Percentiles rank a stretch among this genome's conserved stretches.
Evolutionary conservation across 1,140 invertebrate species (phyloP).

Genomic region (Heliconius nattereri): DNA sequence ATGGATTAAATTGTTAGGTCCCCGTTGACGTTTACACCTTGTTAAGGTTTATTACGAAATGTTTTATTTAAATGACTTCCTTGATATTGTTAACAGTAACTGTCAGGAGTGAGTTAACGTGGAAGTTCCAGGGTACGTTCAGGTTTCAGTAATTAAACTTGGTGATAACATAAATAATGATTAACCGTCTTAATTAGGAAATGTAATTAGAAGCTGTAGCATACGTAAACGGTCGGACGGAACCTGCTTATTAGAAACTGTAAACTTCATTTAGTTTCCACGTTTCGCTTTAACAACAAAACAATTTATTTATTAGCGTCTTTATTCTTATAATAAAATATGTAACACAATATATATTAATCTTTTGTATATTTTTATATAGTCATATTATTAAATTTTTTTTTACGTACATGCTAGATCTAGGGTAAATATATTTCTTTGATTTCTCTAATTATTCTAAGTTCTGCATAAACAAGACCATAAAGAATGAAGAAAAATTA

Average conservation of each 20-base stretch:
- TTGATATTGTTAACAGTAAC: conserved; percentile 28
- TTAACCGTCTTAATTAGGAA: conserved; percentile 30
- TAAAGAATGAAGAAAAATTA: not conserved
- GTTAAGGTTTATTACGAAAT: conserved; percentile 38
- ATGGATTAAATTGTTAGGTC: conserved; percentile 48
- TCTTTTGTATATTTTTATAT: no score
- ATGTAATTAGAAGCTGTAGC: conserved; percentile 25
- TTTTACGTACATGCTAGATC: no score
- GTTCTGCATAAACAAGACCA: not conserved
- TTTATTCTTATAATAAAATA: conserved; percentile 5
- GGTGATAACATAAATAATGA: conserved; percentile 32
- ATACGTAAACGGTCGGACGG: conserved; percentile 25
- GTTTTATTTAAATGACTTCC: conserved; percentile 34
- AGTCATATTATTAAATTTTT: no score
- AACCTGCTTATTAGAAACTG: conserved; percentile 36
- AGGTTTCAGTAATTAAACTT: conserved; percentile 28
- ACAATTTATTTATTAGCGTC: not conserved
- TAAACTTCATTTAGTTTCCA: conserved; percentile 33
- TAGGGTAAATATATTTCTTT: no score
- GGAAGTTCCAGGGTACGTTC: conserved; percentile 12
- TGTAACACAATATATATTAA: no score
- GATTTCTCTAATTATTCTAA: not conserved
- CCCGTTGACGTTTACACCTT: conserved; percentile 36
- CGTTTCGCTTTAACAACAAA: not conserved
- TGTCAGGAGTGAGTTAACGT: conserved; percentile 15